These are phyloP conservation scores for Struthio camelus DNA, from an alignment of 2,113 vertebrate genomes.

Conservation along the genomic window DNA sequence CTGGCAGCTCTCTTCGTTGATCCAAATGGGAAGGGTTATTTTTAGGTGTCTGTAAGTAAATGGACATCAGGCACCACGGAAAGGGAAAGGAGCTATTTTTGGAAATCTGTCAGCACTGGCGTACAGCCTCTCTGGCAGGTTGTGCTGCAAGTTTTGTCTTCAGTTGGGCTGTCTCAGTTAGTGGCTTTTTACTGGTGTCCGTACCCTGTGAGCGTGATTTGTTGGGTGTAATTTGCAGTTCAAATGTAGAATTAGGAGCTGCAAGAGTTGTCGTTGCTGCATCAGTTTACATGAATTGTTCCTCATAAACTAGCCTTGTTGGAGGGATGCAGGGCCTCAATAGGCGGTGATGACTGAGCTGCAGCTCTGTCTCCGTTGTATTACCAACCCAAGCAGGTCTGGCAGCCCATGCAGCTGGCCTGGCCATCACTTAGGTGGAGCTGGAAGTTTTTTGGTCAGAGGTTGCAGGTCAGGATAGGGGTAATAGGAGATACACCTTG, in stretches of 20 bases:
- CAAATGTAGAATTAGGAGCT: background rate
- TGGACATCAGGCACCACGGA: background rate
- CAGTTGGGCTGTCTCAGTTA: background rate
- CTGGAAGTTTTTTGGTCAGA: background rate
- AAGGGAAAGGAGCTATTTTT: background rate
- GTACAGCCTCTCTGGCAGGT: background rate
- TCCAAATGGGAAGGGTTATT: conserved; percentile 14
- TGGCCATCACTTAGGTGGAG: background rate
- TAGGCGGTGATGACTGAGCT: background rate
- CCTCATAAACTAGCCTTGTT: background rate
- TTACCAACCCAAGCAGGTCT: background rate
- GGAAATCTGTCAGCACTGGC: background rate
- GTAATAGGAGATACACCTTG: accelerated
- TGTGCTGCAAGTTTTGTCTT: background rate
- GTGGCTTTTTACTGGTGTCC: background rate
- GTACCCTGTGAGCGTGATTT: background rate
- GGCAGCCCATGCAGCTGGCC: background rate
- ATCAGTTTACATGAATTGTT: background rate
- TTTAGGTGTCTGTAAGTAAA: conserved; percentile 28
- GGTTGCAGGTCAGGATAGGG: background rate
- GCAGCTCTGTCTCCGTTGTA: background rate
- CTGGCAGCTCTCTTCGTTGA: background rate
- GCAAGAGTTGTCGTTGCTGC: background rate
- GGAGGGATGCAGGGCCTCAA: background rate
- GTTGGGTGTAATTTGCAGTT: background rate